Evolutionary conservation across 2,888 invertebrate species (phyloP), one percentile per base, ranked within the genome.

Genomic region (Cephonodes hylas): DNA sequence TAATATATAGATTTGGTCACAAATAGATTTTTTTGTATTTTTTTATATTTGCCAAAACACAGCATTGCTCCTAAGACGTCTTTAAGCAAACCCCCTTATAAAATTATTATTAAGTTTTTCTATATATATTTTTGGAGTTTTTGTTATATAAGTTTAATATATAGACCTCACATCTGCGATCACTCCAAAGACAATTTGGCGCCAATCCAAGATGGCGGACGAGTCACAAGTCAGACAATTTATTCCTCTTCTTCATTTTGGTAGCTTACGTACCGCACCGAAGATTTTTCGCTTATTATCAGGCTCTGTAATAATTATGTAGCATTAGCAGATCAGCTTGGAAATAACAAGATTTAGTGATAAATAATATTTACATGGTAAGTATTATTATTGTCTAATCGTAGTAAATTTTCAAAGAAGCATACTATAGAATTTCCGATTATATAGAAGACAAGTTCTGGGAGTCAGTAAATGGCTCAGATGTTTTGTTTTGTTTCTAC

Each of bases 261-360:
- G 90, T 98, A 99, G 80, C 97, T 98, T 62, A 98, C 98, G 91
- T 99, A 99, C 74, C 98, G 95, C 34, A 99, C 98, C 48, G 98
- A 97, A 60, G 98, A 96, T 75, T 98, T 97, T 76, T 98, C 98
- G 66, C 97, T 97, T 81, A 97, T 95, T 71, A 98, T 96, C 67
- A 98, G 90, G 20, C 96, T 96, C 98, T 98, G 94, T 42, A 93
- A 93, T 66, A n/a, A n/a, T n/a, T n/a, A n/a, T n/a, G n/a, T 64
- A 48, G 4, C 13, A 42, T 15, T 15, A 48, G 15, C 20, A 4
- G 10, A 25, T 53, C 34, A 31, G 1, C 8, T 2, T 48, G 22
- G 3, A 22, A 38, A 10, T 2, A 10, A n/a, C n/a, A n/a, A n/a
- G n/a, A n/a, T n/a, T n/a, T n/a, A n/a, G n/a, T n/a, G n/a, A n/a